Base-by-base conservation (phyloP, 2,888 invertebrate genomes). In the Drosophila leonis region DNA sequence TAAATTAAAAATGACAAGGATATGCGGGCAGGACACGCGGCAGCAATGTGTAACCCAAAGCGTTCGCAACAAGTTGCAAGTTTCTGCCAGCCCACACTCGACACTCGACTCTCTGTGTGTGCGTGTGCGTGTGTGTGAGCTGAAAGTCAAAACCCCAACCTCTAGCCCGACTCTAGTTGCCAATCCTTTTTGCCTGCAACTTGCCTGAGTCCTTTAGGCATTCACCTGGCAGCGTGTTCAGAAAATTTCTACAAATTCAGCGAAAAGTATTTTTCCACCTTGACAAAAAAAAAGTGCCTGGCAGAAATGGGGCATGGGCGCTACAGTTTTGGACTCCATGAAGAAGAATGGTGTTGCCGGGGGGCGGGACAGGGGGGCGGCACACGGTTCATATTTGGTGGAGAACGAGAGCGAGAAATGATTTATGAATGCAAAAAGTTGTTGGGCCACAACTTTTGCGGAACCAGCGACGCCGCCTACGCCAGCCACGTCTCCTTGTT, bases 241-340 rank as follows among this genome's bases (percentile, higher is more conserved):
- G 63, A 61, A 75, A 88, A 74, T 86, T 85, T 90, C 82, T 90
- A 86, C 86, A 82, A 88, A 86, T 90, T 86, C 86, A 86, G 86
- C 86, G 90, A 88, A 86, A 86, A 86, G 82, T 86, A 88, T 90
- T 84, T 83, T 86, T 86, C 72, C 87, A 88, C 86, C 86, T 86
- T 88, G 81, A 15, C 24, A 44, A 44, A 44, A 54, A 37, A 52
- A 85, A 90, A 86, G 49, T 63, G 80, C 46, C 48, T 61, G 49
- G 51, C 39, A 39, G 24, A 27, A 52, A 35, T 31, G 51, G 46
- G 37, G 61, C 15, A 44, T 44, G 68, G 18, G 39, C 39, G 18
- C 24, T 39, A 39, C 54, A 37, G 27, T 42, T 56, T 41, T 56
- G 56, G 42, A 15, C 54, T 55, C 18, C 13, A 55, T 55, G 54